A percentile compares a stretch with the other conserved stretches of the same genome.
These are phyloP conservation scores for Toxonevra muliebris DNA, from an alignment of 2,888 invertebrate genomes.

Conservation along the genomic window DNA sequence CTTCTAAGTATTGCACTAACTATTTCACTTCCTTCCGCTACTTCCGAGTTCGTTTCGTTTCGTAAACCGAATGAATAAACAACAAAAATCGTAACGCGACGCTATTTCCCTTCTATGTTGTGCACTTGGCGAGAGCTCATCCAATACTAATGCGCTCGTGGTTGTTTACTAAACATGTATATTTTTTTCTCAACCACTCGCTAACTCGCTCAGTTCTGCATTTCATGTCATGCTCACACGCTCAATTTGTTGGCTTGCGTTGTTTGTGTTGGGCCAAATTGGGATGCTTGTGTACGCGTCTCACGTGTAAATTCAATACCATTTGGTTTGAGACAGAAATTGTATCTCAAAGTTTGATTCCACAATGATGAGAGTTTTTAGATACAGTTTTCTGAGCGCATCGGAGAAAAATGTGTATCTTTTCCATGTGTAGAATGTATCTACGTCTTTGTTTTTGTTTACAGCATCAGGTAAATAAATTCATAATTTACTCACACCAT, in stretches of 20 bases:
- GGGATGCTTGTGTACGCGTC: too few species aligned
- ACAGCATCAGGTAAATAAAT: too few species aligned
- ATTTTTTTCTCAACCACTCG: constrained; percentile 21
- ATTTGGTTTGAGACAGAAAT: too few species aligned
- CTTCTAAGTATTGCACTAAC: constrained; percentile 8
- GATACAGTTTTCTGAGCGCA: too few species aligned
- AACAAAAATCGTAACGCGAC: background rate
- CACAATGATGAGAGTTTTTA: too few species aligned
- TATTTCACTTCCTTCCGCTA: constrained; percentile 9
- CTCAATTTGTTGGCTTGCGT: constrained; percentile 2
- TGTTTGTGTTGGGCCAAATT: too few species aligned
- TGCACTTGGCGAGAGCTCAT: constrained; percentile 32
- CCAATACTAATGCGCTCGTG: constrained; percentile 27
- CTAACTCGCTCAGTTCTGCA: background rate
- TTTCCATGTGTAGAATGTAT: too few species aligned
- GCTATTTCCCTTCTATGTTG: constrained; percentile 8
- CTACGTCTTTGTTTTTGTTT: too few species aligned
- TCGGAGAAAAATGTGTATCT: too few species aligned
- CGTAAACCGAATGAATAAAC: constrained; percentile 5
- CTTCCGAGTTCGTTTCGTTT: constrained; percentile 11
- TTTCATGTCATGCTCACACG: constrained; percentile 2
- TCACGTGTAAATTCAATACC: too few species aligned
- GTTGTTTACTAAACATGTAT: constrained; percentile 4
- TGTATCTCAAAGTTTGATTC: too few species aligned
- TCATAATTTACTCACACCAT: too few species aligned